These are phyloP conservation scores for Andrena marginata DNA, from an alignment of 2,888 invertebrate species.

Conservation along the genomic window DNA sequence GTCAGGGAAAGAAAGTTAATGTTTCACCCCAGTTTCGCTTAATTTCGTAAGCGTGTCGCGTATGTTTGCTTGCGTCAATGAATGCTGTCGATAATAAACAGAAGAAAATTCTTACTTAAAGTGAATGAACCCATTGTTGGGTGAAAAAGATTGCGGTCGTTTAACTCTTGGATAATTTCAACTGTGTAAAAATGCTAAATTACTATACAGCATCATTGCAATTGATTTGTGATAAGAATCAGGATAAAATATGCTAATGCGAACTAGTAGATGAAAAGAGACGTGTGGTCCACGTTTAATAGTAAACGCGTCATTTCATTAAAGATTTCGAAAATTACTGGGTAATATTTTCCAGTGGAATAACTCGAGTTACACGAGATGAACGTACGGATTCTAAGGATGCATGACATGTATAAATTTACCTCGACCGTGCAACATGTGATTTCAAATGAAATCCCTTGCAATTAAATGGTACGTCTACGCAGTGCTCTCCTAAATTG, in stretches of 20 bases:
- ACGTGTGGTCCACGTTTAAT: too few relatives aligned
- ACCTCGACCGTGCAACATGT: conserved; percentile 12
- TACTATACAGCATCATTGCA: too few relatives aligned
- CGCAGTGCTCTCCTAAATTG: conserved; percentile 33
- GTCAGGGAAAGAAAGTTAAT: conserved; percentile 57
- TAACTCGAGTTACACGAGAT: background rate
- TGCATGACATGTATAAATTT: background rate
- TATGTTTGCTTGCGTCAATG: conserved; percentile 18
- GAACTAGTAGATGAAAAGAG: too few relatives aligned
- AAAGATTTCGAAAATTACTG: background rate
- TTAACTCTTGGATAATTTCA: too few relatives aligned
- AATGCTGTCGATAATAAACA: background rate
- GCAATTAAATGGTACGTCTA: conserved; percentile 28
- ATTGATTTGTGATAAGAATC: too few relatives aligned
- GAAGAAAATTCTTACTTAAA: too few relatives aligned
- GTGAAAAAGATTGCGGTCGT: too few relatives aligned
- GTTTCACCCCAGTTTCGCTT: conserved; percentile 41
- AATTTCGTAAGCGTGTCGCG: conserved; percentile 52
- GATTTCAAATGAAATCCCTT: conserved; percentile 29
- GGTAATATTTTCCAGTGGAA: background rate
- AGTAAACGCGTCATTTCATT: background rate
- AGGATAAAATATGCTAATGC: too few relatives aligned
- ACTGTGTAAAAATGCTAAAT: too few relatives aligned
- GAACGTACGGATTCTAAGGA: background rate
- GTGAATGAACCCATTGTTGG: too few relatives aligned